phyloP scores from a whole-genome alignment of 2,113 vertebrate genomes.

The Phainopepla nitens region DNA sequence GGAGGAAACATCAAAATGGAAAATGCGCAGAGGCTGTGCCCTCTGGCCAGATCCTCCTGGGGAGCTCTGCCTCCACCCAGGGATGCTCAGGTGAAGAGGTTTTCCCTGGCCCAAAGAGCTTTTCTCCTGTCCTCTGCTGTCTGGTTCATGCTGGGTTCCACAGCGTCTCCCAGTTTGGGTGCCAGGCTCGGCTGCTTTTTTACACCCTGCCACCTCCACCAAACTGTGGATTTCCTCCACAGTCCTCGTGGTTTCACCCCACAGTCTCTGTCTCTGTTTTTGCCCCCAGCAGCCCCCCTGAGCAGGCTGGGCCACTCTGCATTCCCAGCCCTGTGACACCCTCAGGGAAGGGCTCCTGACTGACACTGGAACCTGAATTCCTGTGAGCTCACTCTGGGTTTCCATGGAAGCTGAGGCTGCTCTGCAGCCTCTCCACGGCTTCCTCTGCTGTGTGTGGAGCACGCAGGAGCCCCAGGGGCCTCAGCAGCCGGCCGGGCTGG shows the following conservation, averaged over 20 bases:
- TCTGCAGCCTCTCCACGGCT: neutral
- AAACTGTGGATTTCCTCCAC: neutral
- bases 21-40: neutral
- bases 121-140: neutral
- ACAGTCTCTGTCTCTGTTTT: accelerated
- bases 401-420: neutral
- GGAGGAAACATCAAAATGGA: neutral
- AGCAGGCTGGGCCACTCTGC: neutral
- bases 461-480: accelerated
- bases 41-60: neutral
- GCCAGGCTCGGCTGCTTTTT: neutral
- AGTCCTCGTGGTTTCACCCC: accelerated
- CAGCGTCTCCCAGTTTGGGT: accelerated
- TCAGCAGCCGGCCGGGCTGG: accelerated
- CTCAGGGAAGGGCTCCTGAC: neutral
- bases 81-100: neutral
- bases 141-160: neutral
- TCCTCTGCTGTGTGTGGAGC: neutral
- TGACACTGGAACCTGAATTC: neutral
- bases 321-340: neutral
- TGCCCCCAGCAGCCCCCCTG: neutral
- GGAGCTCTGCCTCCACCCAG: accelerated
- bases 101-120: neutral
- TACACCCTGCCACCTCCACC: neutral
- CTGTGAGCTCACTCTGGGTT: neutral